Conservation (phyloP, 2,888 invertebrate genomes). For the Euphydryas editha region DNA sequence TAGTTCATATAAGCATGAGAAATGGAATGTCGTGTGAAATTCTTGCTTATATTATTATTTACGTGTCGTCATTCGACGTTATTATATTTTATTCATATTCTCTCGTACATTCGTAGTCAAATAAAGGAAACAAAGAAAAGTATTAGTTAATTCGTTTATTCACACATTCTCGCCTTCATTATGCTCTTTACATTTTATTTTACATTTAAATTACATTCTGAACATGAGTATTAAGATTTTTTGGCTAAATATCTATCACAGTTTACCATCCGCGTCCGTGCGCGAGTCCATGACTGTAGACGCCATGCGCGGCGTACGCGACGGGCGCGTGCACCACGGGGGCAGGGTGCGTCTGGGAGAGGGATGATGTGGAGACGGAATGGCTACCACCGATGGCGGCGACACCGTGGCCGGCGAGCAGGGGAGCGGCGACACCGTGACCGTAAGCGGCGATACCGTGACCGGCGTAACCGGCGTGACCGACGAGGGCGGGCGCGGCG, state of each 20-base stretch:
- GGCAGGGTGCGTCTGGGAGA: constrained; percentile 72
- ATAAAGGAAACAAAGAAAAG: constrained; percentile 36
- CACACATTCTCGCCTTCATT: constrained; percentile 75
- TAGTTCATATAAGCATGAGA: no score
- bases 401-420: constrained; percentile 56
- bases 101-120: no score
- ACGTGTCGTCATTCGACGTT: constrained; percentile 26
- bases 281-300: constrained; percentile 49
- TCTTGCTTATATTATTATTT: constrained; percentile 17
- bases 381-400: constrained; percentile 56
- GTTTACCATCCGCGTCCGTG: constrained; percentile 76
- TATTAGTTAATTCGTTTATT: constrained; percentile 70
- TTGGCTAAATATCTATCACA: constrained; percentile 73
- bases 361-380: constrained; percentile 65
- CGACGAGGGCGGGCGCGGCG: constrained; percentile 44
- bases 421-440: constrained; percentile 55
- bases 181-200: constrained; percentile 61
- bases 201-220: constrained; percentile 74
- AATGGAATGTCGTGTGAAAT: constrained; percentile 33
- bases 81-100: no score
- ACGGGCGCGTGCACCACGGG: constrained; percentile 60
- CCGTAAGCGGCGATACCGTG: constrained; percentile 53
- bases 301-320: constrained; percentile 52
- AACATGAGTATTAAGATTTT: constrained; percentile 75
- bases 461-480: constrained; percentile 48